Conservation (phyloP, 2,113 vertebrate species). For the Gambusia holbrooki region DNA sequence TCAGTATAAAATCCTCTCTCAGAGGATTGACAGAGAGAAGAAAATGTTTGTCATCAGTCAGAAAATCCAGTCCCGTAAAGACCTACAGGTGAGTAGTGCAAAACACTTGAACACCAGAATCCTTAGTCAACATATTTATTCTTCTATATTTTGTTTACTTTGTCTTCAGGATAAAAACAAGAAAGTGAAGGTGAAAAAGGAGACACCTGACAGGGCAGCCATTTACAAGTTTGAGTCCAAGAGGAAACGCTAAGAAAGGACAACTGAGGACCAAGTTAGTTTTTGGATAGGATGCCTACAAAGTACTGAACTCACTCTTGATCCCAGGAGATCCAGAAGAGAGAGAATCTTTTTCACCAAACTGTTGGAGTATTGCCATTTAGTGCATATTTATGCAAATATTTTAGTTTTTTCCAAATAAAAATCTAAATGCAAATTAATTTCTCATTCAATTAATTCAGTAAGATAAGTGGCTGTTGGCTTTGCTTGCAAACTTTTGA, state of each 20-base stretch:
- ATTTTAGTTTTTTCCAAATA: conserved; percentile 46
- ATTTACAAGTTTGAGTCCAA: conserved; percentile 92
- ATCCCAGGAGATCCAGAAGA: background rate
- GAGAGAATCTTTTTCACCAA: background rate
- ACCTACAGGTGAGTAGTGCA: conserved; percentile 84
- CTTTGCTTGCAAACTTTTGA: background rate
- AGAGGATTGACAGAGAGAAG: conserved; percentile 93
- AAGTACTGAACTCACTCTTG: conserved; percentile 15
- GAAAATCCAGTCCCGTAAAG: conserved; percentile 96
- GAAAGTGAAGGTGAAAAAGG: conserved; percentile 91
- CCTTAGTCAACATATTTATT: background rate
- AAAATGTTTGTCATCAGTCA: conserved; percentile 91
- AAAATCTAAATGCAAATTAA: conserved; percentile 4
- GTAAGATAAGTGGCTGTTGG: too few relatives aligned
- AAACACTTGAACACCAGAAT: background rate
- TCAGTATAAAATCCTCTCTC: conserved; percentile 87
- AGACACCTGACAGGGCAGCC: conserved; percentile 83
- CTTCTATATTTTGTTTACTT: conserved; percentile 21
- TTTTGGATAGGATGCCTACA: background rate
- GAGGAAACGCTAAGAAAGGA: conserved; percentile 84
- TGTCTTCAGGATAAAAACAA: conserved; percentile 87
- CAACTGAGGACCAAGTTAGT: background rate
- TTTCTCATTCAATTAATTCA: background rate
- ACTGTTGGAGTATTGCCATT: conserved; percentile 9
- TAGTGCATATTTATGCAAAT: conserved; percentile 51